Percentiles rank a stretch among this genome's conserved stretches.
Evolutionary conservation across 2,888 invertebrate genomes (phyloP).

Genomic region (Lycophotia porphyrea): DNA sequence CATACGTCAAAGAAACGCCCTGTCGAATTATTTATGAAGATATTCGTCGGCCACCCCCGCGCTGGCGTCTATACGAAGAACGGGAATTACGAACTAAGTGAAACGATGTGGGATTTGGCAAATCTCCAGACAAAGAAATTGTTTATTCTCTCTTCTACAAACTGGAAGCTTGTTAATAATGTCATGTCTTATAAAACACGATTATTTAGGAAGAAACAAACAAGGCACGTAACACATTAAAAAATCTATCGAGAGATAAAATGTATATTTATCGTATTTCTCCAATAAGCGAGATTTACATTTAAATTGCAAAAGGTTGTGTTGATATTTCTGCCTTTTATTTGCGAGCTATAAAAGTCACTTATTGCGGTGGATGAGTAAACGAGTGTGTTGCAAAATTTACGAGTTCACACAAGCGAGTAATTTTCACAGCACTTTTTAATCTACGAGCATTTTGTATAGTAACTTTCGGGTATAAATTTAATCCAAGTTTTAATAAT

Average conservation of each 20-base stretch:
- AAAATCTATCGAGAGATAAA: not conserved
- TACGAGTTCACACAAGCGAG: slow-evolving; percentile 20
- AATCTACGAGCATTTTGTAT: not conserved
- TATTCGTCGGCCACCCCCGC: slow-evolving; percentile 48
- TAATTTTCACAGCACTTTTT: slow-evolving; percentile 36
- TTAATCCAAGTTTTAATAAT: no score
- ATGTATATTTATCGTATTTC: not conserved
- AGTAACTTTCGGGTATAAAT: not conserved
- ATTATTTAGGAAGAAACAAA: not conserved
- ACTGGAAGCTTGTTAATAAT: slow-evolving; percentile 15
- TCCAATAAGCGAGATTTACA: slow-evolving; percentile 14
- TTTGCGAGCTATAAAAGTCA: slow-evolving; percentile 45
- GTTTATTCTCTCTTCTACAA: slow-evolving; percentile 63
- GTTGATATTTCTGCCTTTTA: slow-evolving; percentile 47
- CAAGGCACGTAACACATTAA: no score
- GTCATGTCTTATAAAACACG: not conserved
- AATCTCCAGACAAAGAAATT: slow-evolving; percentile 71
- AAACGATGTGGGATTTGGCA: slow-evolving; percentile 59
- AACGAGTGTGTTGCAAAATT: slow-evolving; percentile 27
- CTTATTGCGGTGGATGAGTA: slow-evolving; percentile 48
- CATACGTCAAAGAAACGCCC: slow-evolving; percentile 17
- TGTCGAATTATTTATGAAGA: slow-evolving; percentile 75
- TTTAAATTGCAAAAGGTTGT: slow-evolving; percentile 38
- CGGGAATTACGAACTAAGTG: slow-evolving; percentile 57
- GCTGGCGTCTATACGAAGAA: slow-evolving; percentile 64